Conservation (phyloP, 2,797 vertebrate species). For the Sarcophilus harrisii region DNA sequence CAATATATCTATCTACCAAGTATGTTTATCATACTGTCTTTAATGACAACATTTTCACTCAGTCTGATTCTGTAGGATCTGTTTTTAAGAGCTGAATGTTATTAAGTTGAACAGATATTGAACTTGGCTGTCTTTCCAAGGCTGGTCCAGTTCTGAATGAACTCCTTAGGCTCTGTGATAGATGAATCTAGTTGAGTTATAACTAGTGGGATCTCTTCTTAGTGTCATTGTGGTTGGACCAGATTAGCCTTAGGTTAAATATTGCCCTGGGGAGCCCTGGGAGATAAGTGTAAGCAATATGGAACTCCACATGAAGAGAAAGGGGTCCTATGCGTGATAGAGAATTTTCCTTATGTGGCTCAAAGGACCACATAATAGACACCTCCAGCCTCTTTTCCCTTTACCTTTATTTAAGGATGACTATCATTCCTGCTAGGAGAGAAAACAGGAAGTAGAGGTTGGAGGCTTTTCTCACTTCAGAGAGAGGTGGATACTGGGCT, state of each 20-base stretch:
- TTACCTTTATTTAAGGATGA: background rate
- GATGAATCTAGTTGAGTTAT: background rate
- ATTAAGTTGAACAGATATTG: background rate
- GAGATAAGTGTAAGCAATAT: too few species aligned
- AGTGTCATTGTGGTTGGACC: background rate
- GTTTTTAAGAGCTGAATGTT: background rate
- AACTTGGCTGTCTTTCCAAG: slow-evolving; percentile 4
- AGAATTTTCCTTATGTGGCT: background rate
- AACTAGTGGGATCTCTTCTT: background rate
- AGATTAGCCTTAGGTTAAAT: too few species aligned
- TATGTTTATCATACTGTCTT: background rate
- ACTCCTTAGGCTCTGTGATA: background rate
- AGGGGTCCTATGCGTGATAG: background rate
- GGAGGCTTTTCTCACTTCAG: background rate
- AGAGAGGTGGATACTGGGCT: background rate
- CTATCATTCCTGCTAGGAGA: background rate
- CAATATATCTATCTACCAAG: background rate
- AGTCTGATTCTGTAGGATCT: background rate
- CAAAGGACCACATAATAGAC: background rate
- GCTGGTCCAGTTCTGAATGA: background rate
- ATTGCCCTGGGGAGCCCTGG: too few species aligned
- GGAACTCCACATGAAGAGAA: too few species aligned
- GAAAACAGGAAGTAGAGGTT: background rate
- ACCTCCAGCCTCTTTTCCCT: background rate
- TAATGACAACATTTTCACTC: slow-evolving; percentile 1